phyloP scores from a whole-genome alignment of 2,888 invertebrate genomes.

The Tetragnatha montana region DNA sequence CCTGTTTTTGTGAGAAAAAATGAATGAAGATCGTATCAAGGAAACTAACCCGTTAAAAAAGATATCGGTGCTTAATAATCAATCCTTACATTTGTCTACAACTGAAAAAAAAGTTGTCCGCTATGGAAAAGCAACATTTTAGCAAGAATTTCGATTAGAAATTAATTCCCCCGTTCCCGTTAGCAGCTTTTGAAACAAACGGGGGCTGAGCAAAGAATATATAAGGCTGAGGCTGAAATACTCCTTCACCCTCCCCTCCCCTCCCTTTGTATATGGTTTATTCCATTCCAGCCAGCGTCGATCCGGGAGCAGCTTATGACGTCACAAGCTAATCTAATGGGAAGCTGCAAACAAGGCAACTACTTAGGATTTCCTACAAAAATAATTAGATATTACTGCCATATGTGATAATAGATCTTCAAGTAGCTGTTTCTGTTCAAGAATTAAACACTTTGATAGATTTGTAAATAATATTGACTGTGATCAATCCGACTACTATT shows the following conservation, averaged over 20 bases:
- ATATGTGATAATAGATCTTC: slow-evolving; percentile 9
- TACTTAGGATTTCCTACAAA: slow-evolving; percentile 28
- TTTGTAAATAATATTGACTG: slow-evolving; percentile 19
- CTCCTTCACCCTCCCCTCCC: slow-evolving; percentile 65
- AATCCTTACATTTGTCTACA: too few relatives aligned
- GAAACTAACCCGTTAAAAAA: too few relatives aligned
- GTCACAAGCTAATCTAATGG: slow-evolving; percentile 60
- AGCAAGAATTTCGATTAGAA: not conserved
- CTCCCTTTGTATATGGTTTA: slow-evolving; percentile 65
- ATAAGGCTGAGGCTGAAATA: slow-evolving; percentile 42
- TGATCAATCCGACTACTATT: slow-evolving; percentile 59
- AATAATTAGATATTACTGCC: slow-evolving; percentile 45
- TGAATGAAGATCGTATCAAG: too few relatives aligned
- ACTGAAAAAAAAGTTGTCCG: not conserved
- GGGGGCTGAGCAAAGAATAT: too few relatives aligned
- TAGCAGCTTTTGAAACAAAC: slow-evolving; percentile 30
- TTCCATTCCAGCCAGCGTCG: slow-evolving; percentile 69
- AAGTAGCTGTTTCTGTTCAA: not conserved
- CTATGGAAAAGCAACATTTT: not conserved
- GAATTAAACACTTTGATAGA: not conserved
- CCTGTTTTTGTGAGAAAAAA: slow-evolving; percentile 17
- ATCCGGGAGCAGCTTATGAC: slow-evolving; percentile 69
- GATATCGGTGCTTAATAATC: too few relatives aligned
- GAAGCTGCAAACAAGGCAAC: slow-evolving; percentile 38
- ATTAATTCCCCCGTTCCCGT: not conserved